Base-by-base conservation (phyloP, 2,888 invertebrate genomes). In the Imbricaverruca yamaguchii region DNA sequence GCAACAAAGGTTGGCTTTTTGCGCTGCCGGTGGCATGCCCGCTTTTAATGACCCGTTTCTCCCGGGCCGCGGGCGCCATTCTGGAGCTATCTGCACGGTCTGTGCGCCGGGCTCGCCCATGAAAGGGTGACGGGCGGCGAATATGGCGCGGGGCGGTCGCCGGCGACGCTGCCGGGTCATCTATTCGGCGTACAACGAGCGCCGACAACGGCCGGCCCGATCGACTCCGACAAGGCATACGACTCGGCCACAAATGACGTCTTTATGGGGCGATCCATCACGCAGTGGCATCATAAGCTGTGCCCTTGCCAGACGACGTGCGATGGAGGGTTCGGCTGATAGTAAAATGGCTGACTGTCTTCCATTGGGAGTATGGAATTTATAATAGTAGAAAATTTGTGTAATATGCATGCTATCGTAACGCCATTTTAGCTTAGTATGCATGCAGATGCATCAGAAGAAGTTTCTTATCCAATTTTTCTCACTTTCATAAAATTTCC, bases 221-320 rank as follows among this genome's bases (percentile, higher is more conserved):
- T 39, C 39, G 69, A 39, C 25, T 69, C 69, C 11, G 67, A 67
- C 67, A 25, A 21, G 67, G n/a, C 67, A 4, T 11, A 67, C 69
- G 69, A 69, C 23, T 23, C 4, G 39, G 39, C 69, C 69, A 69
- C 69, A 69, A 69, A 69, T 39, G 69, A 69, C 69, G 39, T 69
- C 69, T 69, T 69, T 69, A 69, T 69, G 69, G 69, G 8, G 69
- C 39, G 10, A 69, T 69, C 69, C 69, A 69, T 69, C 69, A 69
- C 39, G 3, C 39, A 7, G 39, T 15, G 11, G 39, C 69, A 15
- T 23, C 69, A 69, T 69, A 39, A 69, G 12, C 69, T 69, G 69
- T 69, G 15, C 12, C 39, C 39, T 23, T 69, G 69, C 69, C 69
- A 69, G 69, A 69, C 39, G 69, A 23, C 39, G 23, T 23, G 25